These are phyloP conservation scores for Cottus gobio DNA, from an alignment of 2,113 vertebrate genomes.

Conservation along the genomic window DNA sequence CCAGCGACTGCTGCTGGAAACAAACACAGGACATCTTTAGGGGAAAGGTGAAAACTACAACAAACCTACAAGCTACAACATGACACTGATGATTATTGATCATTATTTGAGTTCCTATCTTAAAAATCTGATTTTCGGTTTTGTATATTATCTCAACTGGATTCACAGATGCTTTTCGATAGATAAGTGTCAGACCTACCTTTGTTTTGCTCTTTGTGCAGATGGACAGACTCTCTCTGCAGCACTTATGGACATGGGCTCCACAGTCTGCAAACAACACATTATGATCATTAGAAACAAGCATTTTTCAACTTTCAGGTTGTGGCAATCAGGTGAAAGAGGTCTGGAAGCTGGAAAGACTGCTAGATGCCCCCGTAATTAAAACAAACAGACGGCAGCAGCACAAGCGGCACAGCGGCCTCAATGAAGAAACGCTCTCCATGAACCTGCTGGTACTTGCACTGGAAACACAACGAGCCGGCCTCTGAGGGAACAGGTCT, in stretches of 20 bases:
- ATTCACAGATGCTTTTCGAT: not conserved
- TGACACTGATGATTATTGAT: not conserved
- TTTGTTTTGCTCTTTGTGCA: conserved; percentile 90
- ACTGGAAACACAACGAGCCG: not conserved
- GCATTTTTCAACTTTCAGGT: not conserved
- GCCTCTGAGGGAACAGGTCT: not conserved
- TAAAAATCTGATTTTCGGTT: too few species aligned
- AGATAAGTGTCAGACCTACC: conserved; percentile 74
- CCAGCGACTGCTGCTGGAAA: conserved; percentile 27
- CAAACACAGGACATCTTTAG: conserved; percentile 16
- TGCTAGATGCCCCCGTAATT: too few species aligned
- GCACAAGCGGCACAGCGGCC: too few species aligned
- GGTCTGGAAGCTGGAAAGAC: not conserved
- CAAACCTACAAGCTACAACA: not conserved
- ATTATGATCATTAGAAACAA: not conserved
- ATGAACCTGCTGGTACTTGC: not conserved
- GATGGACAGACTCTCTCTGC: conserved; percentile 84
- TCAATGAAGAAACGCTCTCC: not conserved
- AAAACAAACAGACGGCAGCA: too few species aligned
- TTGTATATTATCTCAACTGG: too few species aligned
- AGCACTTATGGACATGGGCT: conserved; percentile 89
- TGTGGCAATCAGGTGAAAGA: not conserved
- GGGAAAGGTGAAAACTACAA: not conserved
- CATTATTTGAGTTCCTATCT: not conserved
- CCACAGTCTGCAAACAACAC: conserved; percentile 82